Evolutionary conservation across 2,888 invertebrate species (phyloP), one percentile per base, ranked within the genome.

Genomic region (Synergus umbraculus): DNA sequence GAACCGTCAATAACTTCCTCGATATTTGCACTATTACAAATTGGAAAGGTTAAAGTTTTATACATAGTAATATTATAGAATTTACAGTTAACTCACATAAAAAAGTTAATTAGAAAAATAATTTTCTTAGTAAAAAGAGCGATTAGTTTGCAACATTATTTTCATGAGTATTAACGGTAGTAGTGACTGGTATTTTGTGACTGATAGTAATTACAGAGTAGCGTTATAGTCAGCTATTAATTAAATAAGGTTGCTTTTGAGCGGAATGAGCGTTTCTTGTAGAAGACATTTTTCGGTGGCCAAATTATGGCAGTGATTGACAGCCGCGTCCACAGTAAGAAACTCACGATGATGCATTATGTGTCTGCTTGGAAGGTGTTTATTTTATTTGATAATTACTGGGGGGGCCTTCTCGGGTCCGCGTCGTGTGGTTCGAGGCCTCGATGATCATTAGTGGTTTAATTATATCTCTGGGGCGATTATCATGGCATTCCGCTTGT

Each of bases 371-470:
- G 73, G 73, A 73, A 86, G 86, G 87, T 88, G 88, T 88, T 88
- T 88, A 87, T 88, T 88, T 88, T 88, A 87, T 88, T 88, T 83
- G 86, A 86, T 87, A 88, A 88, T 88, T 87, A 87, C 86, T 84
- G 80, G 77, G 79, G 81, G 78, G 67, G 64, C 76, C 65, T 77
- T 65, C 58, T 80, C 67, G 78, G 77, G 84, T 76, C 80, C 79
- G 80, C 77, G 29, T 80, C 79, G 80, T 76, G 29, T 80, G 76
- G 60, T 58, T 18, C 77, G 49, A 80, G 79, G 64, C 81, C 81
- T 82, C 83, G 85, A 81, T 85, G 86, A 86, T 89, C 88, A 89
- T 89, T 89, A 89, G 89, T 82, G 87, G 86, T 88, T 88, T 89
- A 89, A 89, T 89, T 89, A 89, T 87, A 89, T 86, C 87, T 86